These are phyloP conservation scores for Etia nguti DNA, from an alignment of 2,113 vertebrate genomes.

Conservation along the genomic window DNA sequence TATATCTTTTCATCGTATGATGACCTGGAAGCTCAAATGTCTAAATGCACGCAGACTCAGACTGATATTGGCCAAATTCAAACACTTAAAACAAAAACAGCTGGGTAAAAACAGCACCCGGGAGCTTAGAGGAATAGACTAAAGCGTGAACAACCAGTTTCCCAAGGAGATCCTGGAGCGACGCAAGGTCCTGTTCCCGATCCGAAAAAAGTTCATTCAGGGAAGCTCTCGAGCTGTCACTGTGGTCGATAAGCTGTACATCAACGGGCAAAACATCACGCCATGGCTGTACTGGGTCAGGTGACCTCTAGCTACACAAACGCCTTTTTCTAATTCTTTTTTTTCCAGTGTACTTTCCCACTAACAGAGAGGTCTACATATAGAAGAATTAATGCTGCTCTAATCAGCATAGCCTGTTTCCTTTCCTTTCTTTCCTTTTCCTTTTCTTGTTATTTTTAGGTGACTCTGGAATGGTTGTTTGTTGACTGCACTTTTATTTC, in stretches of 20 bases:
- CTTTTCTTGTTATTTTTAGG: neutral
- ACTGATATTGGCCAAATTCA: neutral
- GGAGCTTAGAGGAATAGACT: neutral
- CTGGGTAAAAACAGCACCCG: neutral
- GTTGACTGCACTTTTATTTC: neutral
- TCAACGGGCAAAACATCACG: neutral
- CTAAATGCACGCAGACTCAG: neutral
- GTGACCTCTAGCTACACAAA: neutral
- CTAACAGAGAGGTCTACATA: neutral
- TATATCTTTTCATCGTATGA: neutral
- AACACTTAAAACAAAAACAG: neutral
- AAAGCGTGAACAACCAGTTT: neutral
- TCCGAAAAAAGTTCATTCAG: neutral
- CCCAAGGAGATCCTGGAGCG: neutral
- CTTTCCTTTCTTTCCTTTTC: neutral
- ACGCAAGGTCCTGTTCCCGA: neutral
- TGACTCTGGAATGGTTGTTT: neutral
- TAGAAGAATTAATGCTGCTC: neutral
- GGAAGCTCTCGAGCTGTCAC: neutral
- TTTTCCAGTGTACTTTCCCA: neutral
- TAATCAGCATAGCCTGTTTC: neutral
- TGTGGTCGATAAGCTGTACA: neutral
- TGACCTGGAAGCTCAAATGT: neutral
- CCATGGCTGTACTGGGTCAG: neutral
- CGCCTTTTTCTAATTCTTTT: neutral